Base-by-base conservation (phyloP, 2,888 invertebrate species). In the Chrysotoxum bicinctum region DNA sequence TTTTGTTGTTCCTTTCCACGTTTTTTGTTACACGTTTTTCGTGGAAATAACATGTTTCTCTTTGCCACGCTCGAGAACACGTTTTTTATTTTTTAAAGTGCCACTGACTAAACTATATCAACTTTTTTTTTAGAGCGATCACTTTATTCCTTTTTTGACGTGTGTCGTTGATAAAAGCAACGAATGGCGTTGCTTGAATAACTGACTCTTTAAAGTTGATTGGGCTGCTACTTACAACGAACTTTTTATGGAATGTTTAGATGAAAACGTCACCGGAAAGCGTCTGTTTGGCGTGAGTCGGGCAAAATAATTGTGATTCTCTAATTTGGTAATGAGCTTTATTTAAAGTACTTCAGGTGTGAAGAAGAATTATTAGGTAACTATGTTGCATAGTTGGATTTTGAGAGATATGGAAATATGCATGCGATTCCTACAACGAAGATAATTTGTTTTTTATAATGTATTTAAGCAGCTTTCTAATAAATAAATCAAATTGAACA, bases 1-100 rank as follows among this genome's bases (percentile, higher is more conserved):
- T 64, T 68, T 69, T 62, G 54, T 14, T 79, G 64, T 74, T 64
- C 26, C 32, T 64, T 70, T 78, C 43, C 40, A 43, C 35, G 68
- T 54, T 62, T 62, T 45, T 54, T 40, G 32, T 12, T 43, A 50
- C 60, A 75, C 69, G 50, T 50, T 77, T 58, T 76, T 64, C 72
- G 52, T 77, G 12, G 12, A 76, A 76, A 76, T 35, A 35, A 37
- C 66, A 76, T 70, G 70, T 37, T 52, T 60, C 26, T 74, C 40
- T 66, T 45, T 50, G 35, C 54, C 54, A 58, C 68, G 35, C 56
- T 62, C 62, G 54, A 56, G 43, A 60, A 66, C 56, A 40, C 50
- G 30, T 72, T 35, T 26, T 56, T 32, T 2, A 19, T 43, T 32
- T 70, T 32, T 2, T n/a, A 19, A 60, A 52, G 26, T 58, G 10